Conservation (phyloP, 2,113 vertebrate species). For the Origma solitaria region DNA sequence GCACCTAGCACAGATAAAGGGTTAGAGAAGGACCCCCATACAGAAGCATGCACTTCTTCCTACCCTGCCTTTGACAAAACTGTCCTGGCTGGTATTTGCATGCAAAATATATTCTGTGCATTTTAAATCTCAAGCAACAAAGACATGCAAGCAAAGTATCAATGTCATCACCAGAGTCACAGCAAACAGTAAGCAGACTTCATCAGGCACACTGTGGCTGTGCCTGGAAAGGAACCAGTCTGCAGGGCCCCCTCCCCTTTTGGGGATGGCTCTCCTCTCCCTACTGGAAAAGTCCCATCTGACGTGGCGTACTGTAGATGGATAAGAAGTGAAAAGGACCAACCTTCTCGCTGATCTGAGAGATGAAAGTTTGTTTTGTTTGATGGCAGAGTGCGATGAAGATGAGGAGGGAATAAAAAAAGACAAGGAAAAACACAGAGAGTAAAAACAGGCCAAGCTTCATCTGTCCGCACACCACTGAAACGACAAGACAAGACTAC, state of each 20-base stretch:
- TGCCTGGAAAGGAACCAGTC: conserved; percentile 66
- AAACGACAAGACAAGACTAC: conserved; percentile 77
- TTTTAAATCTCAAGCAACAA: conserved; percentile 44
- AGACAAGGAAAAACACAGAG: conserved; percentile 97
- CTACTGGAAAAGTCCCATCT: conserved; percentile 80
- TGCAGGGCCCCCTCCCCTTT: conserved; percentile 59
- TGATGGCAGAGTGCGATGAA: conserved; percentile 93
- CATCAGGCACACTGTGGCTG: conserved; percentile 43
- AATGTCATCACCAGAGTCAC: conserved; percentile 57
- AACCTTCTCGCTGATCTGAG: conserved; percentile 99
- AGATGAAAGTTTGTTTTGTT: conserved; percentile 91
- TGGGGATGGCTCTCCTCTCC: conserved; percentile 72
- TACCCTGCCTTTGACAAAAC: background rate
- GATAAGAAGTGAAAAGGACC: conserved; percentile 92
- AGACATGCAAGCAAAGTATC: conserved; percentile 57
- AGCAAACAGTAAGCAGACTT: conserved; percentile 60
- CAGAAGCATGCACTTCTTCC: conserved; percentile 64
- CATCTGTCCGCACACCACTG: conserved; percentile 84
- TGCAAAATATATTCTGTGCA: conserved; percentile 33
- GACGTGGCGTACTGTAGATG: conserved; percentile 80
- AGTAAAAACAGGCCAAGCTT: conserved; percentile 99
- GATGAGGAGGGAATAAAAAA: conserved; percentile 89
- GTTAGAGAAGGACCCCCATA: conserved; percentile 33
- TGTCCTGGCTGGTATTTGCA: background rate
- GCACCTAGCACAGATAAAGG: background rate